Conservation (phyloP, 2,888 invertebrate species). For the Hemaris fuciformis region DNA sequence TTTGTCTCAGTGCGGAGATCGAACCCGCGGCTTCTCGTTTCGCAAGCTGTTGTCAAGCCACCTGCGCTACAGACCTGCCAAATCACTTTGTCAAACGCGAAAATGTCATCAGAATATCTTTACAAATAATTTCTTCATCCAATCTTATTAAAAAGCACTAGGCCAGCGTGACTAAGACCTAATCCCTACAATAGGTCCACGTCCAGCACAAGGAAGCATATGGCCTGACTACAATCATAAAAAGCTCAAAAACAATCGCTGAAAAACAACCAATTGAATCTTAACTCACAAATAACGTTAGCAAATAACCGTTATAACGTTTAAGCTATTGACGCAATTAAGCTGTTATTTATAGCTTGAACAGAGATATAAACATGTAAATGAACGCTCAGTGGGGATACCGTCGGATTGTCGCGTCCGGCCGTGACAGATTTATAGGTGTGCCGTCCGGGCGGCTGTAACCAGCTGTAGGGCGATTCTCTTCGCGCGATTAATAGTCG, state of each 20-base stretch:
- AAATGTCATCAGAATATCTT: no score
- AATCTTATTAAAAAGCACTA: no score
- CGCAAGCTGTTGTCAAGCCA: no score
- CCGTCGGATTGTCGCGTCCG: slow-evolving; percentile 29
- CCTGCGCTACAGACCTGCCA: no score
- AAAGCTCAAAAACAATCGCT: not conserved
- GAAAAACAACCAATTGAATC: not conserved
- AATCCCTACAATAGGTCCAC: no score
- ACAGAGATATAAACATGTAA: slow-evolving; percentile 38
- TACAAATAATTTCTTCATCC: no score
- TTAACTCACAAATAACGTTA: slow-evolving; percentile 6
- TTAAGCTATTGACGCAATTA: slow-evolving; percentile 18
- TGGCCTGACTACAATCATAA: not conserved
- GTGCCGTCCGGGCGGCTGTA: slow-evolving; percentile 16
- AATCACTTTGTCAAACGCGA: no score
- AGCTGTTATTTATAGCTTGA: slow-evolving; percentile 16
- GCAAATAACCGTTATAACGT: slow-evolving; percentile 15
- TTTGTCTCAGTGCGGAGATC: no score
- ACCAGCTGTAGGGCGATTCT: not conserved
- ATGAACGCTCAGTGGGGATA: slow-evolving; percentile 28
- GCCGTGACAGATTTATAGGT: slow-evolving; percentile 29
- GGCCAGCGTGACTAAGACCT: no score
- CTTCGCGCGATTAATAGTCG: not conserved
- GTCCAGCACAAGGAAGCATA: not conserved
- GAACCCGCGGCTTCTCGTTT: no score